Evolutionary conservation across 2,797 vertebrate genomes (phyloP).

Genomic region (Peromyscus melanophrys): DNA sequence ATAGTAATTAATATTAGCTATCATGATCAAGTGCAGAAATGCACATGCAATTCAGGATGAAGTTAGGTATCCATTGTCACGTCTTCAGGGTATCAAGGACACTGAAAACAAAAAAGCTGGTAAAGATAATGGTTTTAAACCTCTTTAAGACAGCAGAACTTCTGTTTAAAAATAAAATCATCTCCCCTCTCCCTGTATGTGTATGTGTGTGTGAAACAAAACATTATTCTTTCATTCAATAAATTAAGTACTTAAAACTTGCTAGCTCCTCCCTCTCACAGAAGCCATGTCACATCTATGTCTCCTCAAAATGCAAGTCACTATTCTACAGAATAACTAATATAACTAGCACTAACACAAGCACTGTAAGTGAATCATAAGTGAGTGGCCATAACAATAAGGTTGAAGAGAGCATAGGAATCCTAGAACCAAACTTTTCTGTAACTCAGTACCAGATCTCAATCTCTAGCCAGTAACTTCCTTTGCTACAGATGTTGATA

Average conservation of each 20-base stretch:
- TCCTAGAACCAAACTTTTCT: background rate
- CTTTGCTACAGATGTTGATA: background rate
- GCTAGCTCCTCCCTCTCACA: background rate
- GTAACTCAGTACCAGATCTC: slow-evolving; percentile 2
- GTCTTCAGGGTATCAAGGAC: background rate
- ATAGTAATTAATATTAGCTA: slow-evolving; percentile 41
- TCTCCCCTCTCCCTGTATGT: background rate
- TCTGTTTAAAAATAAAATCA: slow-evolving; percentile 8
- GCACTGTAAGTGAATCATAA: background rate
- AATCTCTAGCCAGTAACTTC: slow-evolving; percentile 7
- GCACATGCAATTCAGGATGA: background rate
- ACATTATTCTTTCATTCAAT: background rate
- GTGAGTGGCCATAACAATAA: background rate
- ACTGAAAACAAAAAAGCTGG: background rate
- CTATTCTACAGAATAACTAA: background rate
- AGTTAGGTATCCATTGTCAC: background rate
- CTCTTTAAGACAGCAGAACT: background rate
- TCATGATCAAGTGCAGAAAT: slow-evolving; percentile 40
- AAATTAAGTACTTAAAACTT: slow-evolving; percentile 1
- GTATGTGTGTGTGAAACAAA: background rate
- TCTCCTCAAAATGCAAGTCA: background rate
- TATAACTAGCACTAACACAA: background rate
- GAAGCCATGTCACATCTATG: background rate
- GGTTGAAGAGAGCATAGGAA: background rate
- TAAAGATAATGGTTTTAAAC: slow-evolving; percentile 32